phyloP scores from a whole-genome alignment of 92 coral and sea anemone species.

The Phenganax subtilis region DNA sequence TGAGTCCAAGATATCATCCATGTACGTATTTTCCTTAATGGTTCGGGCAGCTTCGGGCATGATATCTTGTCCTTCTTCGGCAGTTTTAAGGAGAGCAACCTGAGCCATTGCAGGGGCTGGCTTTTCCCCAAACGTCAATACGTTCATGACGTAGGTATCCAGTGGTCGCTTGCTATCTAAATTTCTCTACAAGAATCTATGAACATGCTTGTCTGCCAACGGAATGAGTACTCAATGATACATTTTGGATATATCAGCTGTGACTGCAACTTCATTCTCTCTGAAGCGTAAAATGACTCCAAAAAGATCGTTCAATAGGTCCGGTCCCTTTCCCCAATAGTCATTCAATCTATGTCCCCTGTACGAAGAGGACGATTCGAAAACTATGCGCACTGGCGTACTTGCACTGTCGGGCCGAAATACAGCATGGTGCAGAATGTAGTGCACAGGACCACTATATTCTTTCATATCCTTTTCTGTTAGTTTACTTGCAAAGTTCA shows the following conservation, averaged over 20 bases:
- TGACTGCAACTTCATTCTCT: conserved; percentile 26
- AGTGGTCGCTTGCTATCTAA: conserved; percentile 39
- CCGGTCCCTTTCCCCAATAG: conserved; percentile 46
- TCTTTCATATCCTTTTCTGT: conserved; percentile 36
- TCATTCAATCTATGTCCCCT: conserved; percentile 51
- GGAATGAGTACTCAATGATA: conserved; percentile 53
- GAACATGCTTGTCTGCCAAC: conserved; percentile 47
- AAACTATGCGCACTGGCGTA: conserved; percentile 54
- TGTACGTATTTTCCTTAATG: conserved; percentile 49
- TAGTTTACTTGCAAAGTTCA: conserved; percentile 47
- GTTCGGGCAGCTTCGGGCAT: conserved; percentile 54
- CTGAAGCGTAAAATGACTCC: not conserved
- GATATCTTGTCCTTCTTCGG: conserved; percentile 26
- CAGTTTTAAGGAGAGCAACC: conserved; percentile 49
- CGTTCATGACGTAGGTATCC: conserved; percentile 39
- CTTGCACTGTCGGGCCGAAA: conserved; percentile 51
- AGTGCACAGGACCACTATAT: not conserved
- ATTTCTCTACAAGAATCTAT: conserved; percentile 49
- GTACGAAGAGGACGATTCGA: not conserved
- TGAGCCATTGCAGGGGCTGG: conserved; percentile 54
- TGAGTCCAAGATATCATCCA: conserved; percentile 62
- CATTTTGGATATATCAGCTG: conserved; percentile 20
- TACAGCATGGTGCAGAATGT: conserved; percentile 49
- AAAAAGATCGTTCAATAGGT: conserved; percentile 6
- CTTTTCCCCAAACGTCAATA: conserved; percentile 60